Evolutionary conservation across 2,113 vertebrate genomes (phyloP).

Genomic region (Melanotaenia duboulayi): DNA sequence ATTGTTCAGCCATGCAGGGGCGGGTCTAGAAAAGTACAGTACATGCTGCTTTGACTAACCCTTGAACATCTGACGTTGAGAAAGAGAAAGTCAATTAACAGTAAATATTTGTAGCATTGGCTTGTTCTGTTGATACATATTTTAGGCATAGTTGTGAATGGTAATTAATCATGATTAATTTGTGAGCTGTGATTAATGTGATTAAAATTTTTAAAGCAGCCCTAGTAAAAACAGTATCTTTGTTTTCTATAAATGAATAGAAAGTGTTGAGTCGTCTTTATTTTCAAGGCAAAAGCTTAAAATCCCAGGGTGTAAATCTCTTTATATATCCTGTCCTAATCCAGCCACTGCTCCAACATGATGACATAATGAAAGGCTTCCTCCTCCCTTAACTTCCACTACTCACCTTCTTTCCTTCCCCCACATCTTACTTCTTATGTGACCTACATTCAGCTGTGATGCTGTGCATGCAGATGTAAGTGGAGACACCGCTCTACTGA

Average conservation of each 20-base stretch:
- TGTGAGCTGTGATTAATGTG: no score
- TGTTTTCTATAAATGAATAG: conserved; percentile 1
- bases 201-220: no score
- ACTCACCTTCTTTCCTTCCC: conserved; percentile 60
- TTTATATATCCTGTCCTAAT: conserved; percentile 23
- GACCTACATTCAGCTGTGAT: conserved; percentile 66
- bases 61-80: no score
- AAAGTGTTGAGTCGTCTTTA: conserved; percentile 8
- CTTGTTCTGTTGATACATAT: no score
- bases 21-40: no score
- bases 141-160: no score
- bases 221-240: background rate
- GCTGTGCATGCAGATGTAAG: conserved; percentile 49
- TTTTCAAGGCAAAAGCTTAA: conserved; percentile 4
- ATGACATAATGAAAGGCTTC: conserved; percentile 70
- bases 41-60: no score
- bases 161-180: no score
- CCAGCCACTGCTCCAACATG: conserved; percentile 30
- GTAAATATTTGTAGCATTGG: no score
- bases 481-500: conserved; percentile 21
- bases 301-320: conserved; percentile 9
- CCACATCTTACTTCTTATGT: conserved; percentile 51
- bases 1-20: no score
- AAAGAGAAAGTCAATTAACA: no score
- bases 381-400: conserved; percentile 37